Base-by-base conservation (phyloP, 2,888 invertebrate genomes). In the Microctonus brassicae region DNA sequence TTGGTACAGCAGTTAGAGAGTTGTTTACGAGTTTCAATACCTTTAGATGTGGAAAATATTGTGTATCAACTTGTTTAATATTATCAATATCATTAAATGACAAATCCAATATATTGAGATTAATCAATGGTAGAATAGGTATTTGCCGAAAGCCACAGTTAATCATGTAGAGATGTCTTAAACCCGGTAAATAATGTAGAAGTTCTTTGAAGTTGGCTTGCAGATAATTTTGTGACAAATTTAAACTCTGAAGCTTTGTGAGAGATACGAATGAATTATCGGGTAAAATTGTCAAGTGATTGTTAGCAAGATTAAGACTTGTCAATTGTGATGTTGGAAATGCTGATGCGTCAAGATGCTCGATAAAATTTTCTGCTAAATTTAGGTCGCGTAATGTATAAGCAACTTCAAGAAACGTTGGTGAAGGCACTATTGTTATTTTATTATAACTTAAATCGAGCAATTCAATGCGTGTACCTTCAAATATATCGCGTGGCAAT, bases 251-350 rank as follows among this genome's bases (percentile, higher is more conserved):
- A 74, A 96, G 89, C 78, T 93, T 93, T 57, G 93, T 93, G 68
- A 96, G 90, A 82, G 94, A 94, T 26, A 94, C 94, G 86, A 97
- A 96, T 22, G 95, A 95, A 86, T 95, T 96, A 88, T 96, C 96
- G 2, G 96, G 95, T 76, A 97, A 88, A 75, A 96, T 94, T 20
- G 94, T 94, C 74, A 96, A 90, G 82, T 94, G 93, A 88, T 97
- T 97, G 82, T 91, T 91, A 58, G 94, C 93, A 82, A 97, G 88
- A 88, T 95, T 94, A 70, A 97, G 89, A 79, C 91, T 92, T 70
- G 94, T 91, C 57, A 97, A 88, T 84, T 93, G 94, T 66, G 95
- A 94, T 34, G 94, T 94, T 53, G 95, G 93, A 83, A 96, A 96
- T 88, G 95, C 95, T 74, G 94, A 95, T 78, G 94, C 94, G 86